Evolutionary conservation across 2,888 invertebrate genomes (phyloP).

Genomic region (Pristionchus entomophagus): DNA sequence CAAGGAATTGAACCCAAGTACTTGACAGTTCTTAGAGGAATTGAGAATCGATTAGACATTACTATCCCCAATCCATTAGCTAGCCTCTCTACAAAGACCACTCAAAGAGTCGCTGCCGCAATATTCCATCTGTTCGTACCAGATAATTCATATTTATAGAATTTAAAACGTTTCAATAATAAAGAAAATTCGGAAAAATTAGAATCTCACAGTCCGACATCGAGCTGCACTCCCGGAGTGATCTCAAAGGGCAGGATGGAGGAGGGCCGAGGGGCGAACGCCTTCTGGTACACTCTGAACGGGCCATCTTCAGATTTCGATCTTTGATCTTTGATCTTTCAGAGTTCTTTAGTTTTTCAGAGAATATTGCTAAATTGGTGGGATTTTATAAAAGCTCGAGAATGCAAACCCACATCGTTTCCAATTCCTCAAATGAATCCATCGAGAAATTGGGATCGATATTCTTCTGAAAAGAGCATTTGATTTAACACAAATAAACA

Average conservation of each 20-base stretch:
- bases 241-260: slow-evolving; percentile 53
- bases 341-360: background rate
- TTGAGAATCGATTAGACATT: no score
- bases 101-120: no score
- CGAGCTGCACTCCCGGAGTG: slow-evolving; percentile 54
- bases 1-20: no score
- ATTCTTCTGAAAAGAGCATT: background rate
- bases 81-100: no score
- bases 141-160: no score
- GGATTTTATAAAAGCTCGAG: no score
- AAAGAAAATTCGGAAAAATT: background rate
- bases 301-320: no score
- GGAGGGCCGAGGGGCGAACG: slow-evolving; percentile 52
- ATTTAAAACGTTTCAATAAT: no score
- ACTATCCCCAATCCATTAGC: no score
- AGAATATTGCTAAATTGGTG: background rate
- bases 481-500: background rate
- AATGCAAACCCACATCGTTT: slow-evolving; percentile 6
- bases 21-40: no score
- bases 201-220: slow-evolving; percentile 54
- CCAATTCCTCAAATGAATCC: slow-evolving; percentile 33
- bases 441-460: slow-evolving; percentile 38
- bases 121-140: no score
- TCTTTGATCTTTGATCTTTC: no score
- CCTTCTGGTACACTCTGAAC: slow-evolving; percentile 56